Evolutionary conservation across 2,888 invertebrate species (phyloP).

Genomic region (Thecocarcelia acutangulata): DNA sequence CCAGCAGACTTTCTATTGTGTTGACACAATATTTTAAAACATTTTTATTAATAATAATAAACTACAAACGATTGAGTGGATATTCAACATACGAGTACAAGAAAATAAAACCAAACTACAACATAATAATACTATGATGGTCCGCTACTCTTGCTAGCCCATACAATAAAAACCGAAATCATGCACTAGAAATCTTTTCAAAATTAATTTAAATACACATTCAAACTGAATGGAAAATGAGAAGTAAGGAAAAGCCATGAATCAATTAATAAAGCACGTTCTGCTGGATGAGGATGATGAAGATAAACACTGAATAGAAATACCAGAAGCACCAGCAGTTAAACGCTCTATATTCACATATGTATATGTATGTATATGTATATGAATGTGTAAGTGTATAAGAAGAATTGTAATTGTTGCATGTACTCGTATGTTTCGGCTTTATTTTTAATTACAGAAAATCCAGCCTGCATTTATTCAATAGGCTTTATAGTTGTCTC

Average conservation of each 20-base stretch:
- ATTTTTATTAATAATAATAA: conserved; percentile 55
- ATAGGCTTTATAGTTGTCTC: not conserved
- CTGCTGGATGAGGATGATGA: conserved; percentile 33
- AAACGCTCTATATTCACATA: conserved; percentile 16
- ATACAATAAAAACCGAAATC: conserved; percentile 40
- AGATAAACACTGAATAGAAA: conserved; percentile 8
- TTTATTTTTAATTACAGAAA: conserved; percentile 38
- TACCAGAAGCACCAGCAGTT: conserved; percentile 6
- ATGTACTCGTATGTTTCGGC: conserved; percentile 16
- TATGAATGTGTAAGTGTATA: no score
- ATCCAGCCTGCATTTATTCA: not conserved
- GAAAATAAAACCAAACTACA: conserved; percentile 27
- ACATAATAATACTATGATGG: not conserved
- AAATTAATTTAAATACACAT: conserved; percentile 56
- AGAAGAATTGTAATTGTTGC: not conserved
- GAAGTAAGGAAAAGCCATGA: conserved; percentile 38
- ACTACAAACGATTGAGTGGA: conserved; percentile 18
- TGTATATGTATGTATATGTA: not conserved
- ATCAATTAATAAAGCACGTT: conserved; percentile 66
- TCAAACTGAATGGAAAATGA: conserved; percentile 13
- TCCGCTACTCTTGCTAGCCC: conserved; percentile 9
- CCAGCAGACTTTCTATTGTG: conserved; percentile 63
- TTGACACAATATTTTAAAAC: conserved; percentile 62
- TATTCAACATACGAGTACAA: not conserved
- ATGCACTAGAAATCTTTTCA: conserved; percentile 60